Conservation (phyloP, 2,113 vertebrate species). For the Protobothrops mucrosquamatus region DNA sequence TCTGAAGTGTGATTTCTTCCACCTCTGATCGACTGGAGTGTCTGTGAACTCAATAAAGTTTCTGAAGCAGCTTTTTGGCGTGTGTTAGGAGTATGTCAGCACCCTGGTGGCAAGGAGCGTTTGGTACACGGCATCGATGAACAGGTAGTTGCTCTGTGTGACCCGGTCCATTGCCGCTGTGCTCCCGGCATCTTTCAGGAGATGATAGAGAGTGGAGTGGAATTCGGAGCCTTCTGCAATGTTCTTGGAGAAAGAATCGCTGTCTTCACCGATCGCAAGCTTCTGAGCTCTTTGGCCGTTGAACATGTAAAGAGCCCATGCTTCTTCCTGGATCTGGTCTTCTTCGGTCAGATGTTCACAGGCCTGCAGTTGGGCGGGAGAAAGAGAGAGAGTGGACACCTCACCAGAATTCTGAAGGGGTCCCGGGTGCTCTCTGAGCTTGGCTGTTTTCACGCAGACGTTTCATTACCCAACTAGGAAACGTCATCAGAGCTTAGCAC, state of each 20-base stretch:
- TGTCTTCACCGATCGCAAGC: constrained; percentile 75
- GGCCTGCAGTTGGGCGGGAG: constrained; percentile 61
- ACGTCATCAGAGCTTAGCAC: too few relatives aligned
- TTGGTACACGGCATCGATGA: constrained; percentile 70
- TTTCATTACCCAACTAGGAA: too few relatives aligned
- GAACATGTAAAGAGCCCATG: constrained; percentile 79
- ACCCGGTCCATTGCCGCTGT: constrained; percentile 51
- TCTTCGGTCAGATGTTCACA: constrained; percentile 66
- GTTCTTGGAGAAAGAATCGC: constrained; percentile 72
- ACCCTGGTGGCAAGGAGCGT: constrained; percentile 77
- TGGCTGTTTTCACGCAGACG: not conserved
- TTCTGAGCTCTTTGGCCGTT: constrained; percentile 71
- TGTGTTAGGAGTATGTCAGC: constrained; percentile 72
- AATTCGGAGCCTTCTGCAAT: constrained; percentile 75
- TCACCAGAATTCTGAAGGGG: not conserved
- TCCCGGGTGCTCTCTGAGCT: not conserved
- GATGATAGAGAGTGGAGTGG: constrained; percentile 87
- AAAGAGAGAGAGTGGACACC: not conserved
- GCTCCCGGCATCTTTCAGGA: constrained; percentile 78
- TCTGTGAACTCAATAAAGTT: not conserved
- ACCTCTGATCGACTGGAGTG: constrained; percentile 21
- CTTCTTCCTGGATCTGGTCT: not conserved
- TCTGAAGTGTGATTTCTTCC: constrained; percentile 23
- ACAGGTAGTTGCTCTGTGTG: constrained; percentile 54
- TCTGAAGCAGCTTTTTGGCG: not conserved